Evolutionary conservation across 2,113 vertebrate species (phyloP).

Genomic region (Nasalis larvatus): DNA sequence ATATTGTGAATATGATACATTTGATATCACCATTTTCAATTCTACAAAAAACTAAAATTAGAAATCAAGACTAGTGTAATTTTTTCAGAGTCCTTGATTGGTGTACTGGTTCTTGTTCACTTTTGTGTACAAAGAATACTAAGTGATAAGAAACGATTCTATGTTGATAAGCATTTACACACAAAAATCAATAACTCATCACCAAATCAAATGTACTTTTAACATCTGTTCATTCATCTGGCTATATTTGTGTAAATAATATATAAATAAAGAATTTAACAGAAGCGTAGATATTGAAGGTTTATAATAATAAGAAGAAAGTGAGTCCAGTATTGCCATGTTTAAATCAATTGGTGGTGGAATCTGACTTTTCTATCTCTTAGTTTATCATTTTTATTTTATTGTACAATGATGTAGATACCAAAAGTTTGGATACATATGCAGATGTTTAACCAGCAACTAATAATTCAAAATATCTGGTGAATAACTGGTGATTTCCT

Average conservation of each 20-base stretch:
- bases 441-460: not conserved
- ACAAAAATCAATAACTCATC: not conserved
- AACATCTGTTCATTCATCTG: not conserved
- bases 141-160: not conserved
- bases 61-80: not conserved
- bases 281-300: not conserved
- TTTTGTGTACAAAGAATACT: not conserved
- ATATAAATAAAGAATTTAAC: not conserved
- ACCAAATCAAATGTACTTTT: not conserved
- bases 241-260: not conserved
- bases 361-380: not conserved
- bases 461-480: not conserved
- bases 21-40: not conserved
- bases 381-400: not conserved
- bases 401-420: not conserved
- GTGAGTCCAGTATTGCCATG: not conserved
- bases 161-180: not conserved
- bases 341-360: not conserved
- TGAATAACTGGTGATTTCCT: not conserved
- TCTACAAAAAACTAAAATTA: not conserved
- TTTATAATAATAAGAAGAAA: not conserved
- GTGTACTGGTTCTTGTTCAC: not conserved
- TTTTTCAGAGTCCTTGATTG: not conserved
- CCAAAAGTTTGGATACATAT: not conserved
- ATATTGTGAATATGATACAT: no score